A percentile compares a stretch with the other conserved stretches of the same genome.
These are phyloP conservation scores for Pimephales promelas DNA, from an alignment of 2,113 vertebrate species.

Conservation along the genomic window DNA sequence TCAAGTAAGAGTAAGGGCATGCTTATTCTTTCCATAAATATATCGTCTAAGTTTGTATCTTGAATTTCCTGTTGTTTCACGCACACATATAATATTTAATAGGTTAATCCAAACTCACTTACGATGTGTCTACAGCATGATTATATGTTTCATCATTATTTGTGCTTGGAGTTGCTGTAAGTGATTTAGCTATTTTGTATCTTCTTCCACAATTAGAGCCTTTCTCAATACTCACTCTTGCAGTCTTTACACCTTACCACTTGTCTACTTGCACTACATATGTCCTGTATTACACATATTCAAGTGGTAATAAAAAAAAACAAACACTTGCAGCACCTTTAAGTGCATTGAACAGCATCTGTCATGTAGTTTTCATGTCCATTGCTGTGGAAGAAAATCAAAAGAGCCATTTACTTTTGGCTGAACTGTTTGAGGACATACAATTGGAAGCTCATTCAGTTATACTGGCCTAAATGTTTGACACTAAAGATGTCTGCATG, in stretches of 20 bases:
- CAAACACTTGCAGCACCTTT: too few relatives aligned
- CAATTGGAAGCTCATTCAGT: neutral
- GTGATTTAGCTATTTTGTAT: neutral
- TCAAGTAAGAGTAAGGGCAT: constrained; percentile 61
- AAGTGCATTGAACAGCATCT: too few relatives aligned
- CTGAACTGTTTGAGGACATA: neutral
- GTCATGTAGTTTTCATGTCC: too few relatives aligned
- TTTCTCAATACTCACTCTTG: neutral
- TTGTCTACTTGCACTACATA: neutral
- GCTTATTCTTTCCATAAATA: neutral
- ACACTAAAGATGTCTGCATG: neutral
- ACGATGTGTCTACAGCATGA: neutral
- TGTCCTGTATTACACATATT: neutral
- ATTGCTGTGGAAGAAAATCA: neutral
- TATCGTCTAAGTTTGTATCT: neutral
- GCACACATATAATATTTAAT: neutral
- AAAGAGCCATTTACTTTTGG: neutral
- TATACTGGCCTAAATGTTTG: neutral
- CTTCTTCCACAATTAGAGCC: neutral
- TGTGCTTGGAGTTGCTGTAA: neutral
- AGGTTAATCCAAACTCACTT: neutral
- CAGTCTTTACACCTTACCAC: neutral
- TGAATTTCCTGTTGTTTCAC: neutral
- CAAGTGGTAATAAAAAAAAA: neutral
- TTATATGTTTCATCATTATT: neutral